Evolutionary conservation across 2,888 invertebrate genomes (phyloP), one percentile per base, ranked within the genome.

Genomic region (Aethes cnicana): DNA sequence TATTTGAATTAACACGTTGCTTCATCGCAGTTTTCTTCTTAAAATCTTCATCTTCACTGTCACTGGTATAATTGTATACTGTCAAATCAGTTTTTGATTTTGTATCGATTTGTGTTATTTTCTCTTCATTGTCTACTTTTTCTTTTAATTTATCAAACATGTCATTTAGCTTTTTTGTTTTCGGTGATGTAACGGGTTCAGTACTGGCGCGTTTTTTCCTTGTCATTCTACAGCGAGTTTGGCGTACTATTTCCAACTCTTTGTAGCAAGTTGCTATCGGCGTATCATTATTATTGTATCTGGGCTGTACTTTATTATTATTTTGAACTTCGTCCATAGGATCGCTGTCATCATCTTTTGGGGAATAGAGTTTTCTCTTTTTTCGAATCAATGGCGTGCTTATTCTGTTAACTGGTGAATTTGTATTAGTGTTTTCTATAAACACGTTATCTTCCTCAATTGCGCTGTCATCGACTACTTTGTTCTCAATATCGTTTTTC

Each of bases 311-410:
- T 4, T 59, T 47, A 11, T 53, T 47, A 11, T 53, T 25, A 1
- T 54, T 53, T 21, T 67, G 61, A 11, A 69, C 61, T 25, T 59
- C 59, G 25, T 66, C 56, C 32, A 60, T 47, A 4, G 12, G 8
- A 37, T 64, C 54, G 1, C 60, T 48, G 21, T 65, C 53, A 44
- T 71, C 76, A 36, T 77, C 68, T 69, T 83, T 84, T 0, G 83
- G 80, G 1, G 86, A 86, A 48, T 84, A 88, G 2, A 88, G 66
- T 60, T 86, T 87, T 9, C 86, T 77, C 63, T 79, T 85, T 55
- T 68, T 72, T 32, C 69, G 73, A 12, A 57, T 30, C 11, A 54
- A 35, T 2, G 63, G 66, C 3, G 56, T 59, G 43, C 59, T 48
- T 14, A 14, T 17, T 4, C 11, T 18, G 9, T 50, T 41, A 12